These are phyloP conservation scores for Lontra canadensis DNA, from an alignment of 2,113 vertebrate genomes.

Conservation along the genomic window DNA sequence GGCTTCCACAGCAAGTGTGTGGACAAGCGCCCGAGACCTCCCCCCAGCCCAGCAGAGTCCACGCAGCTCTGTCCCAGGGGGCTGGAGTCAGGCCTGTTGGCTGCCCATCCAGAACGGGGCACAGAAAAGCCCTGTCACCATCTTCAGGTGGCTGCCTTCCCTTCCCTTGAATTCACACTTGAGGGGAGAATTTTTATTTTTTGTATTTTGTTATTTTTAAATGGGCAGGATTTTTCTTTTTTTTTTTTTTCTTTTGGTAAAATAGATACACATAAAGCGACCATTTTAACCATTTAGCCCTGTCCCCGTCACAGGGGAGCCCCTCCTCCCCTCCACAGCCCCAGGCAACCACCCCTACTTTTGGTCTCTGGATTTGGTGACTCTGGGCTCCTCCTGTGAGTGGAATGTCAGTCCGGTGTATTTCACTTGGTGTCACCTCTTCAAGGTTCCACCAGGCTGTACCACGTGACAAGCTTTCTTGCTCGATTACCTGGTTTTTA, in stretches of 20 bases:
- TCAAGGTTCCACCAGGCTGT: background rate
- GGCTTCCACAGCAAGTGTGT: background rate
- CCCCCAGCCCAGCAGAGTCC: fast-evolving
- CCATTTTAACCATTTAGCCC: background rate
- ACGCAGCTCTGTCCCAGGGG: fast-evolving
- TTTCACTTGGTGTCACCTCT: background rate
- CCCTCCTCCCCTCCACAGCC: fast-evolving
- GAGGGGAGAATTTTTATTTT: background rate
- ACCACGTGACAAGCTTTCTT: background rate
- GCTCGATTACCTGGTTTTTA: background rate
- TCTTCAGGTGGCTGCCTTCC: background rate
- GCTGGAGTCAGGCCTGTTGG: fast-evolving
- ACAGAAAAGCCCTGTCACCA: fast-evolving
- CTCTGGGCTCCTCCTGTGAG: background rate
- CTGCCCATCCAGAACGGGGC: too few relatives aligned
- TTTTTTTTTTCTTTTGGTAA: background rate
- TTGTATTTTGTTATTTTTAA: background rate
- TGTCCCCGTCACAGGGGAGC: fast-evolving
- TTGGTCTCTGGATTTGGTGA: background rate
- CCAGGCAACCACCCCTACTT: background rate
- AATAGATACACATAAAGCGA: background rate
- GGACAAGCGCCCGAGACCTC: background rate
- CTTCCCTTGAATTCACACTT: background rate
- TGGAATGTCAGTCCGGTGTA: background rate
- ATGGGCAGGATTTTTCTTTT: background rate